Evolutionary conservation across 2,797 vertebrate genomes (phyloP), one percentile per base, ranked within the genome.

Genomic region (Danio kyathit): DNA sequence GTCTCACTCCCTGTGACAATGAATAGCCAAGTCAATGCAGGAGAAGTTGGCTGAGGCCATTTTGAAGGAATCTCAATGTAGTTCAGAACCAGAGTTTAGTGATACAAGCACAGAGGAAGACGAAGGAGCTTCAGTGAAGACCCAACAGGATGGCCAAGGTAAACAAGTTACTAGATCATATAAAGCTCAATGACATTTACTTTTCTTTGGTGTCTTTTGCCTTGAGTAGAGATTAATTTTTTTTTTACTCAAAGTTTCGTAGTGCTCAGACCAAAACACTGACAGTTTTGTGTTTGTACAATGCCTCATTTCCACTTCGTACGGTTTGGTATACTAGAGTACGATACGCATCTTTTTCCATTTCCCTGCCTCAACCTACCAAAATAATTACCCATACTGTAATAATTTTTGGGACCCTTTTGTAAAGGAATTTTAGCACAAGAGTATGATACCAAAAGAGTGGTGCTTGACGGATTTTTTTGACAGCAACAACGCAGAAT

Each of bases 1-100:
- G 65, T 87, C 16, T 84, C 52, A 67, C 81, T 86, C 52, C 86
- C 49, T 9, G 87, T 63, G 72, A 77, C 54, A 85, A 70, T 79
- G 80, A 76, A 71, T 84, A 95, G 94, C 90, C 89, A 94, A 94
- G 92, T 95, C 92, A 90, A 94, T 94, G 74, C 95, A 95, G 91
- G 92, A 95, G 86, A 95, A 95, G 89, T 90, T 92, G 75, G 90
- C 89, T 9, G 94, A 92, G 46, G 91, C 91, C 51, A 88, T 91
- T 74, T 87, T 89, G 80, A 89, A 89, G 2, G 86, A 88, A 83
- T 69, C 83, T 7, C 86, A 78, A 14, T 84, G 88, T 86, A 89
- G 88, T 85, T 93, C 89, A 60, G 93, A 94, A 56, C 90, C 92
- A 1, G 92, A 95, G 76, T 79, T 92, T 75, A 94, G 90, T 44